A percentile compares a stretch with the other conserved stretches of the same genome.
Evolutionary conservation across 2,888 invertebrate genomes (phyloP).

Genomic region (Invenusta paracnida): DNA sequence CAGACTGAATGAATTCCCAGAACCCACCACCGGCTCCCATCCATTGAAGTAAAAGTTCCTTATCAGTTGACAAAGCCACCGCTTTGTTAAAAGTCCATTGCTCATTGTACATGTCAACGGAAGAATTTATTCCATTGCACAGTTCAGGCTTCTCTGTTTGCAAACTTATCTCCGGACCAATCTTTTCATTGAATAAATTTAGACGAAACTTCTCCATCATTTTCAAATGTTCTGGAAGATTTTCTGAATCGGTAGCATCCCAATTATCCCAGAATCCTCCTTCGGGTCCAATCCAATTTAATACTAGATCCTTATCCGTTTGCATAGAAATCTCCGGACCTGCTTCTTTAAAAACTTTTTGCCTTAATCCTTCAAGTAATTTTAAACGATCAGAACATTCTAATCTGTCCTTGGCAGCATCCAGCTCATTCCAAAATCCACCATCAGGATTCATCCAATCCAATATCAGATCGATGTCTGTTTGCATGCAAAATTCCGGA

Average conservation of each 20-base stretch:
- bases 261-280: not conserved
- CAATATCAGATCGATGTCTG: not conserved
- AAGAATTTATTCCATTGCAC: too few species aligned
- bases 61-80: not conserved
- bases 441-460: not conserved
- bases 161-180: not conserved
- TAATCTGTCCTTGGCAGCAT: not conserved
- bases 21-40: not conserved
- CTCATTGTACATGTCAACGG: too few species aligned
- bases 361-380: not conserved
- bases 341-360: not conserved
- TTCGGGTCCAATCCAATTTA: not conserved
- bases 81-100: too few species aligned
- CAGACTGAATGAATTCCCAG: too few species aligned
- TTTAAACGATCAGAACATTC: not conserved
- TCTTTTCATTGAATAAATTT: not conserved
- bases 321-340: not conserved
- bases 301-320: not conserved
- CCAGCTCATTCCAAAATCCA: not conserved
- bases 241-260: not conserved
- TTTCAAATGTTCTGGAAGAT: not conserved
- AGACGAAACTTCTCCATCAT: not conserved
- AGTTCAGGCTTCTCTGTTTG: not conserved
- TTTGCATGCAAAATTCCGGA: not conserved
- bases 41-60: not conserved